These are phyloP conservation scores for Albula goreensis DNA, from an alignment of 2,113 vertebrate genomes.

Conservation along the genomic window DNA sequence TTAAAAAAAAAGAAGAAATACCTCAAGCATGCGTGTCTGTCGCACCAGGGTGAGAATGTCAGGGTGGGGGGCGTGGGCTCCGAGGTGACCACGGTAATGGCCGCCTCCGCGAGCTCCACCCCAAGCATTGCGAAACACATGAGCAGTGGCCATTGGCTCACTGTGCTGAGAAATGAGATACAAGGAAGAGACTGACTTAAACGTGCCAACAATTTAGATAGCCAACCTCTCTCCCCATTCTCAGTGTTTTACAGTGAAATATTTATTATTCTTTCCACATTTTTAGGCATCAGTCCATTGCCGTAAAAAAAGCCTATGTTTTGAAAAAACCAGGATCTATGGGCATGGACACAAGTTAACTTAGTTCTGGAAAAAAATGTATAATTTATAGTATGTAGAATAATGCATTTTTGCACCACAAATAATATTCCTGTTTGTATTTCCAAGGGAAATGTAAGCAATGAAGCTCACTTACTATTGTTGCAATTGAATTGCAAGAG, in stretches of 20 bases:
- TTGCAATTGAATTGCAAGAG: slow-evolving; percentile 85
- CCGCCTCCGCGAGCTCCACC: not conserved
- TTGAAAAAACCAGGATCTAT: slow-evolving; percentile 3
- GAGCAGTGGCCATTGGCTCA: slow-evolving; percentile 43
- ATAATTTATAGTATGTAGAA: slow-evolving; percentile 52
- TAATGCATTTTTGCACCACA: slow-evolving; percentile 75
- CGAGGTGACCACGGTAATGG: not conserved
- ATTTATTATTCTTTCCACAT: slow-evolving; percentile 7
- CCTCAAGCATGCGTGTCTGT: slow-evolving; percentile 30
- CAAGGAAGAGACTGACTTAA: slow-evolving; percentile 31
- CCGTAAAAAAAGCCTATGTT: not conserved
- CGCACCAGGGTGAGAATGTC: not conserved
- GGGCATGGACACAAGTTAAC: slow-evolving; percentile 9
- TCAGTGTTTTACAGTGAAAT: not conserved
- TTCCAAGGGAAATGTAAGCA: slow-evolving; percentile 80
- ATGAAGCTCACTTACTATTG: slow-evolving; percentile 79
- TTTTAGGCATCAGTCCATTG: not conserved
- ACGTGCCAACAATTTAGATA: slow-evolving; percentile 1
- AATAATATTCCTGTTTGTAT: slow-evolving; percentile 74
- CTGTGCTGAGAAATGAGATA: slow-evolving; percentile 50
- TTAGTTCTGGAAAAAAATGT: slow-evolving; percentile 45
- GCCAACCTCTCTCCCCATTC: not conserved
- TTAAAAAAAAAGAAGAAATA: slow-evolving; percentile 22
- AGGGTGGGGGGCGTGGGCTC: not conserved
- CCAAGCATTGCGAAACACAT: not conserved